phyloP scores from a whole-genome alignment of 2,888 invertebrate species.

The Diloba caeruleocephala region DNA sequence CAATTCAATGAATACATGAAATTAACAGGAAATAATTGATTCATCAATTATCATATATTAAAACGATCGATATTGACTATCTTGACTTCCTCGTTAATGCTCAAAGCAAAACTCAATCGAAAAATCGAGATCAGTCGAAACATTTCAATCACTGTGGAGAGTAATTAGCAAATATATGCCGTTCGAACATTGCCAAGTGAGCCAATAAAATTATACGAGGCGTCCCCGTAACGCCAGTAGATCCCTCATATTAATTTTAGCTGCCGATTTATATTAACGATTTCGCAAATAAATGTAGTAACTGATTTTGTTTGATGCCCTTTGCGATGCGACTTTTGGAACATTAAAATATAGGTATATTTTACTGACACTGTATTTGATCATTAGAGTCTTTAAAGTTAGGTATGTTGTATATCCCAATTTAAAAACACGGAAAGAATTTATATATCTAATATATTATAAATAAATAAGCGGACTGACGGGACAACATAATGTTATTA shows the following conservation, averaged over 20 bases:
- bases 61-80: not conserved
- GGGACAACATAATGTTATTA: too few species aligned
- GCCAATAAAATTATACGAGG: conserved; percentile 41
- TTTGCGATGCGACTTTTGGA: not conserved
- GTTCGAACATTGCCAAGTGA: conserved; percentile 22
- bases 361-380: too few species aligned
- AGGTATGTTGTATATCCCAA: too few species aligned
- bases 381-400: not conserved
- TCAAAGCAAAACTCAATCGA: not conserved
- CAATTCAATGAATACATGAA: too few species aligned
- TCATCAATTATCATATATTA: too few species aligned
- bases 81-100: not conserved
- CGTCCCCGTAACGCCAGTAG: conserved; percentile 15
- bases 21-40: too few species aligned
- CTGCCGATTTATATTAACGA: conserved; percentile 43
- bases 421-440: too few species aligned
- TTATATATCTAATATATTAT: too few species aligned
- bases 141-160: conserved; percentile 23
- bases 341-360: not conserved
- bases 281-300: conserved; percentile 37
- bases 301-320: conserved; percentile 16
- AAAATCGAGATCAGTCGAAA: conserved; percentile 12
- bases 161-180: conserved; percentile 34
- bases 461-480: too few species aligned
- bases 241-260: conserved; percentile 38